Conservation (phyloP, 2,888 invertebrate genomes). For the Erebia palarica region DNA sequence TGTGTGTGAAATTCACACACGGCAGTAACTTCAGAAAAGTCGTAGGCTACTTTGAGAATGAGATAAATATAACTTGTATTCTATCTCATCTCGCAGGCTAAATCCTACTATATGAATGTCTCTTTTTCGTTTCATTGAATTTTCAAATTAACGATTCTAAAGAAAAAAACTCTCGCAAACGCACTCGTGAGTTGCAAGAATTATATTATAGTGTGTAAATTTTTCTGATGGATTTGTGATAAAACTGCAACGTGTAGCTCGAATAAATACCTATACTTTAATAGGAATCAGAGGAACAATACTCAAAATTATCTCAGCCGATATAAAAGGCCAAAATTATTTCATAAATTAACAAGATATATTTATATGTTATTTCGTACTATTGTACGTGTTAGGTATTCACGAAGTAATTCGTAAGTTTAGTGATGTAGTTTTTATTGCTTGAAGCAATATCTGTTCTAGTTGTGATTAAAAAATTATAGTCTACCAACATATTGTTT, state of each 20-base stretch:
- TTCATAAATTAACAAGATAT: not conserved
- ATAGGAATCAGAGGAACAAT: not conserved
- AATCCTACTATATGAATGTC: no score
- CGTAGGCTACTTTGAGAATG: no score
- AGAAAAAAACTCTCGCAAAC: no score
- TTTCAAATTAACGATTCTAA: no score
- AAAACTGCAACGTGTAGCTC: slow-evolving; percentile 22
- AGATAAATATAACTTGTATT: no score
- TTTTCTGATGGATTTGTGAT: slow-evolving; percentile 35
- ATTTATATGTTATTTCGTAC: slow-evolving; percentile 12
- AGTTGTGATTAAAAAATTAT: slow-evolving; percentile 29
- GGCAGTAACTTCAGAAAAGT: no score
- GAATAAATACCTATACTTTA: slow-evolving; percentile 15
- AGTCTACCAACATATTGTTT: slow-evolving; percentile 24
- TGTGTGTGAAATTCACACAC: no score
- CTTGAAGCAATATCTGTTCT: slow-evolving; percentile 26
- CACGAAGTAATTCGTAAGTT: not conserved
- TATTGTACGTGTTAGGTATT: slow-evolving; percentile 20
- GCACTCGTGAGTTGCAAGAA: no score
- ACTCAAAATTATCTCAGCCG: slow-evolving; percentile 26
- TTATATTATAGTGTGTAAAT: not conserved
- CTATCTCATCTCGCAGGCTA: no score
- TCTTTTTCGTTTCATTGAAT: no score
- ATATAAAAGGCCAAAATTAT: slow-evolving; percentile 21
- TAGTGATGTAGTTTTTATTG: slow-evolving; percentile 19